phyloP scores from a whole-genome alignment of 1,140 invertebrate species.

The Battus philenor region DNA sequence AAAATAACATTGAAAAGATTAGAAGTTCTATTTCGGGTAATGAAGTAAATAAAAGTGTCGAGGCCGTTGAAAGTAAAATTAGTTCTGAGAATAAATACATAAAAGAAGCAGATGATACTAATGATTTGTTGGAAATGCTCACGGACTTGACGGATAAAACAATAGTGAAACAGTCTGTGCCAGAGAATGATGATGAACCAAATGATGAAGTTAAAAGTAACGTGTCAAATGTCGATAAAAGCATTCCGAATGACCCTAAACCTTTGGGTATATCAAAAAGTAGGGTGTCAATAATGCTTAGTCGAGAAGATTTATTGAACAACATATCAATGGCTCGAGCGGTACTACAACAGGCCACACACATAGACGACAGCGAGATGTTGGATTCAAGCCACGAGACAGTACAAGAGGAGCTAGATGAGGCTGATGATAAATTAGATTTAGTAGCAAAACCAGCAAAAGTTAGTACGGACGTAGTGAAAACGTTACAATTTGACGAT shows the following conservation, averaged over 20 bases:
- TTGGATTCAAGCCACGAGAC: conserved; percentile 24
- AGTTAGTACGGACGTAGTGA: conserved; percentile 49
- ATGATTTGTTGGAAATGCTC: conserved; percentile 50
- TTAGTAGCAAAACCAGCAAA: conserved; percentile 28
- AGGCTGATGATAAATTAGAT: conserved; percentile 14
- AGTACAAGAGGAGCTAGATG: conserved; percentile 19
- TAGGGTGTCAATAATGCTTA: conserved; percentile 39
- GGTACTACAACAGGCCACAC: conserved; percentile 34
- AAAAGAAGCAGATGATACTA: conserved; percentile 48
- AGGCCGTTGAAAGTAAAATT: conserved; percentile 14
- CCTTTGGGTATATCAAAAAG: conserved; percentile 34
- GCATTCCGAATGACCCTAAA: conserved; percentile 19
- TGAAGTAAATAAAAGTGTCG: too few relatives aligned
- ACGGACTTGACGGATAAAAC: conserved; percentile 40
- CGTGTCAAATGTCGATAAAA: not conserved
- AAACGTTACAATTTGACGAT: conserved; percentile 55
- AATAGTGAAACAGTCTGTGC: not conserved
- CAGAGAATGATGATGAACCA: conserved; percentile 4
- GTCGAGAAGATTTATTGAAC: conserved; percentile 45
- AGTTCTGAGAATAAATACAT: conserved; percentile 9
- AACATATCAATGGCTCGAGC: conserved; percentile 53
- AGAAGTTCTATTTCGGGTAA: too few relatives aligned
- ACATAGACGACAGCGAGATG: conserved; percentile 32
- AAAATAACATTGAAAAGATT: conserved; percentile 13
- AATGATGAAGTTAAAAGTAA: conserved; percentile 21